These are phyloP conservation scores for Harpagifer antarcticus DNA, from an alignment of 2,797 vertebrate species.

Conservation along the genomic window DNA sequence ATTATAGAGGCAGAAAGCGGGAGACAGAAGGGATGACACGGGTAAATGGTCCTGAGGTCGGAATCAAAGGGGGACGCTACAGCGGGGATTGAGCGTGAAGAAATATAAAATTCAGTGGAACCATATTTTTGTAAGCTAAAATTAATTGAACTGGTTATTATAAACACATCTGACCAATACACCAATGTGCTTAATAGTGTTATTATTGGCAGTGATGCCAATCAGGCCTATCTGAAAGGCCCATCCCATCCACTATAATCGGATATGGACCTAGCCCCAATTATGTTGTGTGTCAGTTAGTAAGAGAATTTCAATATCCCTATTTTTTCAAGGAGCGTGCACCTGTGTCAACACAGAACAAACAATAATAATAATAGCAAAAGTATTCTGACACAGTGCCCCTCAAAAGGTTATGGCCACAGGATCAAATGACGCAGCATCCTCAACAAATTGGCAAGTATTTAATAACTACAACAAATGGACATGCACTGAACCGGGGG, in stretches of 20 bases:
- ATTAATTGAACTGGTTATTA: neutral
- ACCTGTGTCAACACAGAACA: neutral
- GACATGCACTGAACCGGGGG: constrained; percentile 19
- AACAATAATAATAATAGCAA: neutral
- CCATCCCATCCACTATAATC: neutral
- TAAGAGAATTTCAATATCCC: neutral
- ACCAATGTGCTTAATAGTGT: neutral
- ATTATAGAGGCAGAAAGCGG: no score
- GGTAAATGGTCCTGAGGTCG: no score
- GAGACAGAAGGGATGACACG: no score
- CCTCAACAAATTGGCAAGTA: constrained; percentile 6
- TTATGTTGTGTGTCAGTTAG: neutral
- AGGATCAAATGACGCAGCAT: neutral
- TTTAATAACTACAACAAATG: constrained; percentile 20
- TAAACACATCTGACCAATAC: neutral
- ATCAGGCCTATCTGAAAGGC: neutral
- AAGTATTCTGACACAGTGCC: neutral
- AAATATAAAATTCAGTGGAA: no score
- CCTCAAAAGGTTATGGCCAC: neutral
- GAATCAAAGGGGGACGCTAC: no score
- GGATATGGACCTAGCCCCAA: neutral
- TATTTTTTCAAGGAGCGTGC: neutral
- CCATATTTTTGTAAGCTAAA: neutral
- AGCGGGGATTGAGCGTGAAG: no score
- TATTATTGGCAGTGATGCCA: neutral